Conservation (phyloP, 2,888 invertebrate genomes). For the Microplitis manilae region DNA sequence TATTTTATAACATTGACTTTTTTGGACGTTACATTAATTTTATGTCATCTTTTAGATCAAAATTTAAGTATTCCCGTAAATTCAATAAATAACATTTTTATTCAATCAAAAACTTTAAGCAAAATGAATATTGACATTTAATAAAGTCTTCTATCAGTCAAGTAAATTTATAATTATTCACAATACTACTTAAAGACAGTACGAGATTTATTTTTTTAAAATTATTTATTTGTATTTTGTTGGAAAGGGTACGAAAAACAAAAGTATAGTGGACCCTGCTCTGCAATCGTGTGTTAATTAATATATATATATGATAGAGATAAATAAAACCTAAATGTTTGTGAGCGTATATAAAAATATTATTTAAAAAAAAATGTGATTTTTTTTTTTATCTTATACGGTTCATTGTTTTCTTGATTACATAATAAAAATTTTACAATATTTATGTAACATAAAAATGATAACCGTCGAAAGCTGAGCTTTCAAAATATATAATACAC, state of each 20-base stretch:
- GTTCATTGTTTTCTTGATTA: constrained; percentile 1
- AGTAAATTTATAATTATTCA: not conserved
- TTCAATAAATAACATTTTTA: too few relatives aligned
- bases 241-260: constrained; percentile 43
- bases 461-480: constrained; percentile 43
- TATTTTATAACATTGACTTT: too few relatives aligned
- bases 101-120: too few relatives aligned
- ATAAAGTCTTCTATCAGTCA: constrained; percentile 23
- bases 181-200: not conserved
- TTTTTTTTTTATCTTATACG: not conserved
- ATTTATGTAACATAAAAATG: constrained; percentile 41
- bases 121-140: too few relatives aligned
- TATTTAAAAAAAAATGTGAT: not conserved
- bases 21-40: too few relatives aligned
- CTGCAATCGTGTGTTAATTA: not conserved
- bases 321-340: not conserved
- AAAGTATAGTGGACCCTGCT: not conserved
- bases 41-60: too few relatives aligned
- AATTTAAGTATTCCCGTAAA: too few relatives aligned
- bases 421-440: constrained; percentile 25
- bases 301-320: not conserved
- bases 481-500: constrained; percentile 46
- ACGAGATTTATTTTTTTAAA: not conserved
- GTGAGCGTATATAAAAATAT: not conserved
- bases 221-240: constrained; percentile 43